Conservation (phyloP, 2,888 invertebrate species). For the Sarcophaga caerulescens region DNA sequence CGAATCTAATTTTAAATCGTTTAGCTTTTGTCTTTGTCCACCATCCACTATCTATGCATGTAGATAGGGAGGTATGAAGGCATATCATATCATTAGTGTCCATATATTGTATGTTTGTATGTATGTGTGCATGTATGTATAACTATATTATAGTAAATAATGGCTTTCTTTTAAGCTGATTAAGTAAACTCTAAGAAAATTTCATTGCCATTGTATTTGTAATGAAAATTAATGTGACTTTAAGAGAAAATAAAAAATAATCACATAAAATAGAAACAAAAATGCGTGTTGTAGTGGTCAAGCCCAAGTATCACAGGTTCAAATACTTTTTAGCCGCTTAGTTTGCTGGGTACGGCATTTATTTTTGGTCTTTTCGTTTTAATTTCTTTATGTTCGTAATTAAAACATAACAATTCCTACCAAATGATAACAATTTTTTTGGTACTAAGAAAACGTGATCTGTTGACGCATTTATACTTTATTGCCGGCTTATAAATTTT, state of each 20-base stretch:
- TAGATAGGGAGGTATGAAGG: no score
- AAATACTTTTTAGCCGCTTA: no score
- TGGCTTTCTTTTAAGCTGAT: not conserved
- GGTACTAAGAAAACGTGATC: not conserved
- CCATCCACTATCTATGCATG: not conserved
- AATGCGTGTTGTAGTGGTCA: no score
- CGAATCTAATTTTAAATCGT: constrained; percentile 2
- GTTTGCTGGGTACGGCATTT: no score
- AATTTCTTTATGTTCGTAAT: no score
- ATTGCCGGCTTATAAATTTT: not conserved
- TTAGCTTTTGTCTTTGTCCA: constrained; percentile 14
- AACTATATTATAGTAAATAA: not conserved
- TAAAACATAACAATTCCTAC: no score
- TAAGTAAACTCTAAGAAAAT: not conserved
- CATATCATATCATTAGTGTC: no score
- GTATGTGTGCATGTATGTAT: not conserved
- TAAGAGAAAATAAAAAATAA: not conserved
- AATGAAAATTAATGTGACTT: not conserved
- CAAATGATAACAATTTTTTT: not conserved
- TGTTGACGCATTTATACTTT: not conserved
- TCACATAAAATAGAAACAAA: no score
- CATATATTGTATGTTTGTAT: not conserved
- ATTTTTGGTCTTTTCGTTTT: no score
- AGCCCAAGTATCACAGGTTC: no score
- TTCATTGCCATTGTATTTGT: not conserved